Conservation (phyloP, 2,888 invertebrate species). For the Sphinx pinastri region DNA sequence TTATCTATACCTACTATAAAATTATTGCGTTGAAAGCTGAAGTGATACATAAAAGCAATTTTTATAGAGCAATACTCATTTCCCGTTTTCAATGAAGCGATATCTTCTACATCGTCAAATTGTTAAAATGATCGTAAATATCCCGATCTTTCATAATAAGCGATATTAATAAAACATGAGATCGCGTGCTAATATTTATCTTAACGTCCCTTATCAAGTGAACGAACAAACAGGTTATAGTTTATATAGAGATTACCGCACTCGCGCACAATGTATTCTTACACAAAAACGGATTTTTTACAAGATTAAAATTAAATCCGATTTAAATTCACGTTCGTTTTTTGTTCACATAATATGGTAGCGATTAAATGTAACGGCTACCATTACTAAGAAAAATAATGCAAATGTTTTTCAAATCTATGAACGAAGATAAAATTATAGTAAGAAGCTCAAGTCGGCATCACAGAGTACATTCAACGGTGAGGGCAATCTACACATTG, state of each 20-base stretch:
- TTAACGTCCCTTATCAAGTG: neutral
- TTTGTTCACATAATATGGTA: too few relatives aligned
- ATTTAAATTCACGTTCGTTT: too few relatives aligned
- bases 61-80: neutral
- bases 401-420: neutral
- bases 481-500: slow-evolving; percentile 28
- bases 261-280: neutral
- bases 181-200: slow-evolving; percentile 10
- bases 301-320: neutral
- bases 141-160: neutral
- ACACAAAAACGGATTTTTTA: neutral
- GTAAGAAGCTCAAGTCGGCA: neutral
- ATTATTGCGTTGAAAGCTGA: too few relatives aligned
- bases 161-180: slow-evolving; percentile 9
- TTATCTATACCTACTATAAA: too few relatives aligned
- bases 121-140: neutral
- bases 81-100: neutral
- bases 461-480: neutral
- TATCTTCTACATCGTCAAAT: neutral
- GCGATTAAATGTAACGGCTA: too few relatives aligned
- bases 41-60: too few relatives aligned
- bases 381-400: too few relatives aligned
- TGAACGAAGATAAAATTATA: neutral
- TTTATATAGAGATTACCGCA: neutral
- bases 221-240: neutral